Base-by-base conservation (phyloP, 2,113 vertebrate species). In the Hippocampus abdominalis region DNA sequence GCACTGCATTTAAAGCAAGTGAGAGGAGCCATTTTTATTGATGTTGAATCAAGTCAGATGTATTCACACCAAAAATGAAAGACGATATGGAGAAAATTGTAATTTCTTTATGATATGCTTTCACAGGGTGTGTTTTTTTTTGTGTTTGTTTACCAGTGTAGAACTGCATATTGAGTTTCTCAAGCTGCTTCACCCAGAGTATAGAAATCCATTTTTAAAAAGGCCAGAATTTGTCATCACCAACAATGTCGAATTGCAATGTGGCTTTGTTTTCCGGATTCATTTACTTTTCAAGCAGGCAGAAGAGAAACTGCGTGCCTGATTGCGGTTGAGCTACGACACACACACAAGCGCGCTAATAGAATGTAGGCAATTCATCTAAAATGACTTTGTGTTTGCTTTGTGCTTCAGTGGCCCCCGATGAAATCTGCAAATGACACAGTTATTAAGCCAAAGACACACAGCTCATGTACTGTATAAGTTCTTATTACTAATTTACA, bases 361-460 rank as follows among this genome's bases (percentile, higher is more conserved):
- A 21, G 20, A 40, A 63, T 40, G 20, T 12, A 21, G 11, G 15
- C 61, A 39, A 42, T 40, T 63, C n/a, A 63, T 40, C 36, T n/a
- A n/a, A 63, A 40, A 63, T 40, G 21, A 23, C 53, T 54, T 39
- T 71, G 21, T 27, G 27, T 70, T 73, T 71, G 13, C 44, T 65
- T 27, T 77, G 61, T 72, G 63, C 56, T 42, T 18, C n/a, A 25
- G 69, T 42, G 61, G 56, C 32, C 72, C 66, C 40, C 61, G 40
- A 74, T 40, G 49, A 49, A 72, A 71, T 66, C 39, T 42, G 36
- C 76, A 62, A 64, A 68, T 68, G 63, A 68, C 56, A 53, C 13
- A 64, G 51, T 27, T 36, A 40, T 36, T 39, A 73, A 64, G 70
- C 57, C 63, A 67, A 78, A 75, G 27, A 66, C 29, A 36, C 23